Evolutionary conservation across 2,113 vertebrate genomes (phyloP).

Genomic region (Ornithorhynchus anatinus): DNA sequence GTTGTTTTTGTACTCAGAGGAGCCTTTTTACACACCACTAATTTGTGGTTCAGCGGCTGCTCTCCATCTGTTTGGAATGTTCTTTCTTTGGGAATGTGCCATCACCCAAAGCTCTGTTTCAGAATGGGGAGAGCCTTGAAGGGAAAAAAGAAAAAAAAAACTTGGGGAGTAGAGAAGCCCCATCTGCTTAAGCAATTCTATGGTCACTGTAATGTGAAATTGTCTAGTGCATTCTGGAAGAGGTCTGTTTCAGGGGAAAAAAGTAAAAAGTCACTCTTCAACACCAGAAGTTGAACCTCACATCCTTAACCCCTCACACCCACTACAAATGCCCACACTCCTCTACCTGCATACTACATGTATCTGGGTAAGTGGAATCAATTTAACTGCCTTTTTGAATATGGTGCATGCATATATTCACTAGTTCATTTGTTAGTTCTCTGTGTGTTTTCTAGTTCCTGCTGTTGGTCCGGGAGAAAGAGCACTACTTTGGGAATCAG

Average conservation of each 20-base stretch:
- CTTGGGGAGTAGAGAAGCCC: not conserved
- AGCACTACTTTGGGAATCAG: too few relatives aligned
- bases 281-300: too few relatives aligned
- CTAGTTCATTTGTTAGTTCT: too few relatives aligned
- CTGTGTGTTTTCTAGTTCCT: too few relatives aligned
- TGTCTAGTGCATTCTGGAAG: not conserved
- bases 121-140: conserved; percentile 7
- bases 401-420: too few relatives aligned
- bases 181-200: not conserved
- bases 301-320: too few relatives aligned
- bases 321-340: too few relatives aligned
- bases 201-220: not conserved
- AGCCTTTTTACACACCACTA: not conserved
- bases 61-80: conserved; percentile 14
- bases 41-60: conserved; percentile 25
- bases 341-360: too few relatives aligned
- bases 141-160: conserved; percentile 3
- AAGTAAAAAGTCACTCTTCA: too few relatives aligned
- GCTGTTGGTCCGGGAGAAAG: too few relatives aligned
- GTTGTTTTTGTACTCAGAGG: not conserved
- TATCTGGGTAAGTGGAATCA: too few relatives aligned
- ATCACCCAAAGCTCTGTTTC: conserved; percentile 6
- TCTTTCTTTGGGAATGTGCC: not conserved
- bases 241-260: not conserved
- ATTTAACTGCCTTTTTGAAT: too few relatives aligned